phyloP scores from a whole-genome alignment of 2,113 vertebrate species.

The Erythrocebus patas region DNA sequence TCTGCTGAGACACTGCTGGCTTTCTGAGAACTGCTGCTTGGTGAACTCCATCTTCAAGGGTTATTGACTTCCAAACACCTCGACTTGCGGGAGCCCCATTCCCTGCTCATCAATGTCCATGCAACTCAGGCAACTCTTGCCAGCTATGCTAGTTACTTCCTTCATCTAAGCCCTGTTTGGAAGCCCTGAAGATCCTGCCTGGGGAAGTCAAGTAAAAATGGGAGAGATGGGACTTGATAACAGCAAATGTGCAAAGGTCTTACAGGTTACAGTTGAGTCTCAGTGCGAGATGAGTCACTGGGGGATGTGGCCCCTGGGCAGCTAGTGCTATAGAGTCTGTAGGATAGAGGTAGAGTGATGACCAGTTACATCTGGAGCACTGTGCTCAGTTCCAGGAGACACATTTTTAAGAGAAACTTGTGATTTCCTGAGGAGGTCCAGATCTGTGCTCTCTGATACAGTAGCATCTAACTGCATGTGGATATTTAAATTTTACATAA shows the following conservation, averaged over 20 bases:
- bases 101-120: neutral
- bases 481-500: neutral
- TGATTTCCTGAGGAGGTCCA: neutral
- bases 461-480: too few relatives aligned
- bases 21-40: neutral
- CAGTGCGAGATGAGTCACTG: neutral
- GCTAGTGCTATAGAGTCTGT: too few relatives aligned
- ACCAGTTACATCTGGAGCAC: fast-evolving
- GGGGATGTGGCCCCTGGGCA: neutral
- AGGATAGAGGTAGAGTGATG: fast-evolving
- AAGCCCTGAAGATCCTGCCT: neutral
- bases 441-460: neutral
- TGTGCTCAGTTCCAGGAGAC: neutral
- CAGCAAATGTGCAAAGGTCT: neutral
- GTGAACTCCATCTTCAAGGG: neutral
- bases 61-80: neutral
- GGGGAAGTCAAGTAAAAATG: too few relatives aligned
- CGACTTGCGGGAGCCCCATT: neutral
- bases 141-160: too few relatives aligned
- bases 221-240: neutral
- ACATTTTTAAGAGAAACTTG: neutral
- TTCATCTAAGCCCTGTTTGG: neutral
- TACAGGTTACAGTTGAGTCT: neutral
- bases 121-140: neutral
- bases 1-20: neutral